These are phyloP conservation scores for Sylvia borin DNA, from an alignment of 2,797 vertebrate species.

Conservation along the genomic window DNA sequence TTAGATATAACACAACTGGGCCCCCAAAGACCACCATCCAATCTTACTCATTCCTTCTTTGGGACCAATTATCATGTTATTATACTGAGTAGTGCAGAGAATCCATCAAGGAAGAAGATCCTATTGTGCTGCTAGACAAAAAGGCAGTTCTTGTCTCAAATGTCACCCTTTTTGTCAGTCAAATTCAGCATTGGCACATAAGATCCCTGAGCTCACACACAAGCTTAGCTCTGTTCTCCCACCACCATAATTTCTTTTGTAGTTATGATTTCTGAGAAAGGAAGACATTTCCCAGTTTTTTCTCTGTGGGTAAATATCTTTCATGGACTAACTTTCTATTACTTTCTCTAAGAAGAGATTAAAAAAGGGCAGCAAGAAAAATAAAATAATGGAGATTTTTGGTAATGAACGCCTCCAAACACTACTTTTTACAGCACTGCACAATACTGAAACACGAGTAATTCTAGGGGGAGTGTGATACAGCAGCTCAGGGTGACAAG, in stretches of 20 bases:
- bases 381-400: background rate
- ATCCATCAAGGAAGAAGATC: background rate
- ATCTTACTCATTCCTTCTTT: slow-evolving; percentile 32
- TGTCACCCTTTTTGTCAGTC: background rate
- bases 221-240: background rate
- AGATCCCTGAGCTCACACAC: background rate
- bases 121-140: slow-evolving; percentile 20
- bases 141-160: slow-evolving; percentile 5
- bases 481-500: background rate
- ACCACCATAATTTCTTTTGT: background rate
- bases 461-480: background rate
- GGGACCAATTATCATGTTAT: slow-evolving; percentile 35
- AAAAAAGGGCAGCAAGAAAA: background rate
- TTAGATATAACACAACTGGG: slow-evolving; percentile 48
- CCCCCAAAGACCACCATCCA: slow-evolving; percentile 46
- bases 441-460: fast-evolving
- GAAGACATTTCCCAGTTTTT: background rate
- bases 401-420: background rate
- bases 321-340: background rate
- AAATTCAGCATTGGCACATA: background rate
- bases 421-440: background rate
- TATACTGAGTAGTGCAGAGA: background rate
- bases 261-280: background rate
- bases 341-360: background rate
- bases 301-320: background rate